These are phyloP conservation scores for Trochalopteron elliotii DNA, from an alignment of 2,113 vertebrate genomes.

Conservation along the genomic window DNA sequence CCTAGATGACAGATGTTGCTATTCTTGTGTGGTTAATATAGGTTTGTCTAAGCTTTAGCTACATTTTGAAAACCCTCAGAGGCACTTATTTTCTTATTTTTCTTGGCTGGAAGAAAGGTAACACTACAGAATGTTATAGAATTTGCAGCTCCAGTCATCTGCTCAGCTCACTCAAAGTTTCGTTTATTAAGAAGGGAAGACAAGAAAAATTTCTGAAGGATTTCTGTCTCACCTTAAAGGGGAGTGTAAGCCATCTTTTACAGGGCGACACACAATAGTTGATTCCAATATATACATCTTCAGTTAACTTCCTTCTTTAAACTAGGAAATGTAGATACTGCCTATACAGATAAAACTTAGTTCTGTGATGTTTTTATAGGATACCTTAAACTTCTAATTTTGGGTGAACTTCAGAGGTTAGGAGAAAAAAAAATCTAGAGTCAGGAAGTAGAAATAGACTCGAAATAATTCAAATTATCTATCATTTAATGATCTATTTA, in stretches of 20 bases:
- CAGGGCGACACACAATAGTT: not conserved
- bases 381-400: not conserved
- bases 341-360: not conserved
- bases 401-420: not conserved
- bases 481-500: not conserved
- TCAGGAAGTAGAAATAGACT: not conserved
- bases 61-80: not conserved
- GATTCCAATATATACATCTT: not conserved
- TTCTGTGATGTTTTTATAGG: not conserved
- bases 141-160: not conserved
- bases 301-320: not conserved
- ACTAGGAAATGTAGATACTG: not conserved
- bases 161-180: not conserved
- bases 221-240: not conserved
- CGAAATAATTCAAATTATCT: not conserved
- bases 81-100: conserved; percentile 10
- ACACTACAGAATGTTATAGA: not conserved
- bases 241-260: not conserved
- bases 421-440: not conserved
- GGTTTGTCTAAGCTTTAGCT: not conserved
- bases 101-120: conserved; percentile 9
- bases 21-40: not conserved
- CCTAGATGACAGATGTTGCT: conserved; percentile 6
- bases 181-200: not conserved
- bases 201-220: not conserved